Base-by-base conservation (phyloP, 2,113 vertebrate genomes). In the Phrynosoma blainvillii region DNA sequence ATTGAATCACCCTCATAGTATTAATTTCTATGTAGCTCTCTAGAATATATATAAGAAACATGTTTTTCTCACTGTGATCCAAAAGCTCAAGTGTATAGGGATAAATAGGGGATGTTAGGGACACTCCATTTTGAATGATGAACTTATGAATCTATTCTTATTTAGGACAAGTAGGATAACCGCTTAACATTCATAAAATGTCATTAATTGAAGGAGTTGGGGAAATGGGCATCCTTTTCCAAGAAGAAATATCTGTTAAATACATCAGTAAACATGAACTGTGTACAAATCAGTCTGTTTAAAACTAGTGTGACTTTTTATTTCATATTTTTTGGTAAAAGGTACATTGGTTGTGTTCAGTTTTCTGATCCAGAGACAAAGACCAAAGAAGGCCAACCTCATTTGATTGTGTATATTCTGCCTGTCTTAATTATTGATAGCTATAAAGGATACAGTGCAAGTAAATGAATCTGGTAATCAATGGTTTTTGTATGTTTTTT, bases 331-430 rank as follows among this genome's bases (percentile, higher is more conserved):
- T 92, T 93, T 92, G 90, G 94, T 92, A 92, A 96, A 94, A 82
- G 93, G 95, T 93, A 91, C 94, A 90, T 95, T 90, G 90, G 90
- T 95, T 93, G 93, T 92, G 92, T 96, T 96, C 93, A 93, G 95
- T 96, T 95, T 94, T 96, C 36, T 90, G 92, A 95, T 96, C 95
- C 92, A 93, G 95, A 97, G 96, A 97, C 96, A 96, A 97, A 97
- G 96, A 97, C 97, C 97, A 97, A 97, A 97, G 97, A 97, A 97
- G 97, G 97, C 96, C 96, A 94, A 73, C 94, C 95, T 94, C 95
- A 94, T 95, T 94, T 93, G 96, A 96, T 95, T 94, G 92, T 95
- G 90, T 95, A 87, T 94, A 96, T 95, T 93, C 96, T 96, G 95
- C 96, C 95, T 96, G 96, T 96, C 93, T 93, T 94, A 93, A 93